Percentiles rank a stretch among this genome's conserved stretches.
phyloP scores from a whole-genome alignment of 2,888 invertebrate species.

The Blastobasis lacticolella region DNA sequence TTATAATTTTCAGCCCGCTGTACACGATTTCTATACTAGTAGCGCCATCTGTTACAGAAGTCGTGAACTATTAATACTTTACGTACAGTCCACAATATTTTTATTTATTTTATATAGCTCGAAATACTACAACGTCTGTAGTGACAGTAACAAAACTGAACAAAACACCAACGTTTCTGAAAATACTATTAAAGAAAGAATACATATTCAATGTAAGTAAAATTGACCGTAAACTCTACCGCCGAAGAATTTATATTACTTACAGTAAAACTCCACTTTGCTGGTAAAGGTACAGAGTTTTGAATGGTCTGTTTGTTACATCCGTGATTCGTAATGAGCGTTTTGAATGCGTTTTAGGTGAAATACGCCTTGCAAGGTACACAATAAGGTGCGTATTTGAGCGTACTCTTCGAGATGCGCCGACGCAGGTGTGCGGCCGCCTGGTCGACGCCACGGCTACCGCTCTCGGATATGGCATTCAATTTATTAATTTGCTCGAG shows the following conservation, averaged over 20 bases:
- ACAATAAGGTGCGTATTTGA: slow-evolving; percentile 20
- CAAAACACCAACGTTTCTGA: slow-evolving; percentile 13
- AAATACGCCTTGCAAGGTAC: slow-evolving; percentile 6
- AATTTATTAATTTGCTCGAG: slow-evolving; percentile 69
- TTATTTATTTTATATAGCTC: too few species aligned
- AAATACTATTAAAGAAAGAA: slow-evolving; percentile 22
- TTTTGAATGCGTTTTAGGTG: slow-evolving; percentile 17
- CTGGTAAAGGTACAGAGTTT: slow-evolving; percentile 63
- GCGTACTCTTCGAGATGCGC: slow-evolving; percentile 44
- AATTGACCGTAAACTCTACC: slow-evolving; percentile 40
- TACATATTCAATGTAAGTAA: slow-evolving; percentile 17
- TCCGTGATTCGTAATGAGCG: slow-evolving; percentile 70
- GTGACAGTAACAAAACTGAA: neutral
- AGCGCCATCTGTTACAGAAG: slow-evolving; percentile 36
- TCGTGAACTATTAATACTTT: slow-evolving; percentile 2
- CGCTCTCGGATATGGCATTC: slow-evolving; percentile 66
- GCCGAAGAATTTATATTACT: slow-evolving; percentile 49
- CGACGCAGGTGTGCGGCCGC: slow-evolving; percentile 69
- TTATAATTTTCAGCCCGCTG: too few species aligned
- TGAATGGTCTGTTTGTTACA: slow-evolving; percentile 69
- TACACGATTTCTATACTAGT: neutral
- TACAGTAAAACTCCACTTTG: slow-evolving; percentile 59
- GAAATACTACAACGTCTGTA: neutral
- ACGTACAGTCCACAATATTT: too few species aligned
- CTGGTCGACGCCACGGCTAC: slow-evolving; percentile 67